A percentile compares a stretch with the other conserved stretches of the same genome.
These are phyloP conservation scores for Cochlearius cochlearius DNA, from an alignment of 2,113 vertebrate species.

Conservation along the genomic window DNA sequence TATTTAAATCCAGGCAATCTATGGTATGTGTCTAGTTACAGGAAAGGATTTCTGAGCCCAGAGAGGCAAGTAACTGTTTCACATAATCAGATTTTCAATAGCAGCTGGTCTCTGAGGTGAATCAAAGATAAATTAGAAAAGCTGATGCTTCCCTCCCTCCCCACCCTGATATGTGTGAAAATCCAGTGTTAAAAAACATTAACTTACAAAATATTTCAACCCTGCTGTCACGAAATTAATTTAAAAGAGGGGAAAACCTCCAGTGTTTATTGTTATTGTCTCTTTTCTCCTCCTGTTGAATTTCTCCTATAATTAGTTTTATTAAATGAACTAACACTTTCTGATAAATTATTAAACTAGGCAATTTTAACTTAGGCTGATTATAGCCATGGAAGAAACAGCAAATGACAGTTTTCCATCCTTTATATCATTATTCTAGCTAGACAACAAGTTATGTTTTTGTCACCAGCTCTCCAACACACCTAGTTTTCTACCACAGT, in stretches of 20 bases:
- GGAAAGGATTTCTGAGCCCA: background rate
- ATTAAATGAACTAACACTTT: background rate
- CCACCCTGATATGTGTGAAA: background rate
- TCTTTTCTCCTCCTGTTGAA: background rate
- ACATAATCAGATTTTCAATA: background rate
- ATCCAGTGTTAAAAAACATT: background rate
- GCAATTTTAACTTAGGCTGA: background rate
- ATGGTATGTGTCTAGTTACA: background rate
- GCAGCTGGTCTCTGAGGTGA: background rate
- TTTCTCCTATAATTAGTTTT: background rate
- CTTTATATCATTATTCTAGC: background rate
- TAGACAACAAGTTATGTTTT: background rate
- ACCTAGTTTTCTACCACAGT: background rate
- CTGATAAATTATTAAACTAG: background rate
- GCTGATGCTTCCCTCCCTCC: background rate
- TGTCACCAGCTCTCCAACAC: background rate
- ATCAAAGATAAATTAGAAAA: constrained; percentile 6
- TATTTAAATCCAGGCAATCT: background rate
- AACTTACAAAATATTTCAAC: background rate
- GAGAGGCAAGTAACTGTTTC: background rate
- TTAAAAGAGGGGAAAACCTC: background rate
- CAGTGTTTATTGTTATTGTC: background rate
- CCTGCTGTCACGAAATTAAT: background rate
- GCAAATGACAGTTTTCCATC: background rate
- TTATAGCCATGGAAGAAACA: background rate